Percentiles rank a stretch among this genome's conserved stretches.
phyloP scores from a whole-genome alignment of 2,888 invertebrate species.

The Synanthedon vespiformis region DNA sequence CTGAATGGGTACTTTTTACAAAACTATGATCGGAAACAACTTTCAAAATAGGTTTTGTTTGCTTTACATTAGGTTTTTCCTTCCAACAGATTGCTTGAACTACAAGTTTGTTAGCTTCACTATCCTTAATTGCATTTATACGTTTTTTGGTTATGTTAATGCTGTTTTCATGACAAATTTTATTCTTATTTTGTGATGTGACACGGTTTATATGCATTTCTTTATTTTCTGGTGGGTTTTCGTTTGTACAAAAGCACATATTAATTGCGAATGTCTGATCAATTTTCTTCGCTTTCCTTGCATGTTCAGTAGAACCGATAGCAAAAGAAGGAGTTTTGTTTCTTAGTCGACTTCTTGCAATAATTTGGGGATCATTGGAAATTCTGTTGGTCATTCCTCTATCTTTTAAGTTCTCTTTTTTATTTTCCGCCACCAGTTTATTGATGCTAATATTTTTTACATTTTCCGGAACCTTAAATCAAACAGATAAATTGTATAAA shows the following conservation, averaged over 20 bases:
- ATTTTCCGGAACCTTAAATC: background rate
- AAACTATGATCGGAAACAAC: constrained; percentile 10
- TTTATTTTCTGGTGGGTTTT: constrained; percentile 17
- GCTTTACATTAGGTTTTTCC: constrained; percentile 16
- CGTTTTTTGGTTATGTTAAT: constrained; percentile 4
- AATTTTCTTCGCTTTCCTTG: constrained; percentile 5
- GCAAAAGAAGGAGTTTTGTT: background rate
- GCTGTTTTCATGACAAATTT: constrained; percentile 1
- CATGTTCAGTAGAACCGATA: background rate
- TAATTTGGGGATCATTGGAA: background rate
- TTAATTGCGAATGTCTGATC: constrained; percentile 41
- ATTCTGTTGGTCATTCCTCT: background rate
- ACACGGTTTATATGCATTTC: background rate
- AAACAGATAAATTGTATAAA: background rate
- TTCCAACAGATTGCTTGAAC: constrained; percentile 8
- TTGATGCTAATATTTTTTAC: background rate
- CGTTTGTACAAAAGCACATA: constrained; percentile 37
- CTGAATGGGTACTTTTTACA: constrained; percentile 13
- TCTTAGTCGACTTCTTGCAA: background rate
- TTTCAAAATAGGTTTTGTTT: constrained; percentile 24
- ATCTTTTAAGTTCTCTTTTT: background rate
- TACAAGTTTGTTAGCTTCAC: background rate
- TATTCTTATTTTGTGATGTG: too few relatives aligned
- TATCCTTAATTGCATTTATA: background rate
- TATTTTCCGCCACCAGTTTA: background rate